Percentiles rank a stretch among this genome's conserved stretches.
phyloP scores from a whole-genome alignment of 2,888 invertebrate genomes.

The Acanthacorydalis orientalis region DNA sequence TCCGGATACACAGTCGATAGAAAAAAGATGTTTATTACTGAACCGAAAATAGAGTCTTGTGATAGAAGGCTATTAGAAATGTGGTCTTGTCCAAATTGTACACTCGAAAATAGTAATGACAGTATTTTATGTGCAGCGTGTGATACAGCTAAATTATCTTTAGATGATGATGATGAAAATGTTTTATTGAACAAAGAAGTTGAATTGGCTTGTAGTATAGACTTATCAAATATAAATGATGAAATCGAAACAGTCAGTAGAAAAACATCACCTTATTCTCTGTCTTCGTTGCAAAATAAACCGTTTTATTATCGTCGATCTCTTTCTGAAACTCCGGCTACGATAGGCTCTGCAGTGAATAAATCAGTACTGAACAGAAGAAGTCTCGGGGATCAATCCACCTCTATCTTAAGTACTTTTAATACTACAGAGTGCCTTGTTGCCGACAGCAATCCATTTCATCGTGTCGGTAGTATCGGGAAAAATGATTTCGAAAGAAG shows the following conservation, averaged over 20 bases:
- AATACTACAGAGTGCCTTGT: slow-evolving; percentile 7
- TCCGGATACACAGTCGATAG: slow-evolving; percentile 30
- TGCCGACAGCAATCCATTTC: slow-evolving; percentile 6
- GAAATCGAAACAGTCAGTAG: not conserved
- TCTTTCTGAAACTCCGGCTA: slow-evolving; percentile 27
- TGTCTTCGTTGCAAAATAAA: slow-evolving; percentile 17
- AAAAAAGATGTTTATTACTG: slow-evolving; percentile 13
- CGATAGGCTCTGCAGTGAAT: slow-evolving; percentile 15
- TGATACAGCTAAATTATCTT: slow-evolving; percentile 34
- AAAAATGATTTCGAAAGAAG: slow-evolving; percentile 1
- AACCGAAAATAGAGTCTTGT: not conserved
- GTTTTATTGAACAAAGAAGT: slow-evolving; percentile 27
- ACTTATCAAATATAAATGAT: not conserved
- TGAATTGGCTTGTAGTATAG: slow-evolving; percentile 10
- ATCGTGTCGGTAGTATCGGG: not conserved
- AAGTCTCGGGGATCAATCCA: slow-evolving; percentile 17
- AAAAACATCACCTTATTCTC: slow-evolving; percentile 3
- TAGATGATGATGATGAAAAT: slow-evolving; percentile 5
- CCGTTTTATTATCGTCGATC: slow-evolving; percentile 27
- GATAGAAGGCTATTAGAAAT: slow-evolving; percentile 29
- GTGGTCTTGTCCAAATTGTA: slow-evolving; percentile 62
- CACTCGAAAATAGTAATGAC: slow-evolving; percentile 50
- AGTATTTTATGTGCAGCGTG: slow-evolving; percentile 58
- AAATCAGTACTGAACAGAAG: slow-evolving; percentile 17
- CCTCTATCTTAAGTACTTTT: slow-evolving; percentile 4